Evolutionary conservation across 2,797 vertebrate genomes (phyloP).

Genomic region (Crocidura indochinensis): DNA sequence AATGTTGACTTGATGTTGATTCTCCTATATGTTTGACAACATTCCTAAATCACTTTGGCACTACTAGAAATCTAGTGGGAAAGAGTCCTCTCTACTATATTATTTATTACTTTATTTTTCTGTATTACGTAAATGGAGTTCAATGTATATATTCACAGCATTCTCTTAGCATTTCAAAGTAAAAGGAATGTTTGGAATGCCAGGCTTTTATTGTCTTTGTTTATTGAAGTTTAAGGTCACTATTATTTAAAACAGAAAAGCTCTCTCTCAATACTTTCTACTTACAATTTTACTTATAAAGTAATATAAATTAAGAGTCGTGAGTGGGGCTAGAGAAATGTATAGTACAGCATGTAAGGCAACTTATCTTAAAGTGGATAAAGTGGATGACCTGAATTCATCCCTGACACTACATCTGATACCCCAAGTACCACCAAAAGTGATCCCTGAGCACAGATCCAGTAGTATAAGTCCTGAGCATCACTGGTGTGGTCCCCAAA

Average conservation of each 20-base stretch:
- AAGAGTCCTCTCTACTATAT: constrained; percentile 40
- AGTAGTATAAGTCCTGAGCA: too few species aligned
- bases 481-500: too few species aligned
- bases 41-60: constrained; percentile 33
- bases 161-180: constrained; percentile 18
- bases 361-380: too few species aligned
- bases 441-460: too few species aligned
- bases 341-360: too few species aligned
- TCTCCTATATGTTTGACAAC: constrained; percentile 57
- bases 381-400: too few species aligned
- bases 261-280: constrained; percentile 1
- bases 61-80: not conserved
- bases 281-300: constrained; percentile 58
- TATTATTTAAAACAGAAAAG: constrained; percentile 1
- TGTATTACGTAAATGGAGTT: constrained; percentile 51
- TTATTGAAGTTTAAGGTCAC: not conserved
- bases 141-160: not conserved
- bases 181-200: constrained; percentile 37
- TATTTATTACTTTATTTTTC: constrained; percentile 11
- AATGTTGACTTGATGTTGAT: not conserved
- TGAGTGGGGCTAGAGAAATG: not conserved
- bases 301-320: not conserved
- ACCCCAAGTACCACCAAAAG: too few species aligned
- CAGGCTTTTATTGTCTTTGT: constrained; percentile 14
- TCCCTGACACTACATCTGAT: too few species aligned